phyloP scores from a whole-genome alignment of 2,888 invertebrate genomes.

The Chouioia cunea region DNA sequence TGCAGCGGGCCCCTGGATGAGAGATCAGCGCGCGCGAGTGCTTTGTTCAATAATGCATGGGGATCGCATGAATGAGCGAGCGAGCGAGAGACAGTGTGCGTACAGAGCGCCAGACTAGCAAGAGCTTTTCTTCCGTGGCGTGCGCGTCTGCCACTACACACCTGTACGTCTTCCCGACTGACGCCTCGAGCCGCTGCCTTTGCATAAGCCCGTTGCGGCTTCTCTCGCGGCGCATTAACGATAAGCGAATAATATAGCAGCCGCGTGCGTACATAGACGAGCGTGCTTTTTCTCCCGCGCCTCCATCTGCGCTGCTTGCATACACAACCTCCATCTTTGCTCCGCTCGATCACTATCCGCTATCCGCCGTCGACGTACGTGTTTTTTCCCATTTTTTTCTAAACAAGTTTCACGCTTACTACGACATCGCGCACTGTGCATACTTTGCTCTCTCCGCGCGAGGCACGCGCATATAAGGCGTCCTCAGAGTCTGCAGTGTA shows the following conservation, averaged over 20 bases:
- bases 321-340: not conserved
- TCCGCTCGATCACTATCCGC: not conserved
- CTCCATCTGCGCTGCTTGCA: not conserved
- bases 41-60: slow-evolving; percentile 61
- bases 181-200: slow-evolving; percentile 39
- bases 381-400: too few relatives aligned
- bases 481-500: too few relatives aligned
- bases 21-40: slow-evolving; percentile 47
- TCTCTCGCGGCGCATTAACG: slow-evolving; percentile 46
- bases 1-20: not conserved
- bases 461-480: too few relatives aligned
- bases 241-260: slow-evolving; percentile 59
- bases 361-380: too few relatives aligned
- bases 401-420: too few relatives aligned
- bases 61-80: slow-evolving; percentile 25
- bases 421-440: too few relatives aligned
- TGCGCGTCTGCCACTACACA: slow-evolving; percentile 34
- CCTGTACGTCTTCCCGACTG: slow-evolving; percentile 15
- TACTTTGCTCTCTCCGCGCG: too few relatives aligned
- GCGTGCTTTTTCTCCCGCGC: not conserved
- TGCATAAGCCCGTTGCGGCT: slow-evolving; percentile 45
- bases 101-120: not conserved
- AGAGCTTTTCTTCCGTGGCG: not conserved
- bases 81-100: not conserved
- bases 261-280: not conserved